A percentile compares a stretch with the other conserved stretches of the same genome.
Conservation (phyloP, 2,797 vertebrate genomes). For the Sylvia borin region DNA sequence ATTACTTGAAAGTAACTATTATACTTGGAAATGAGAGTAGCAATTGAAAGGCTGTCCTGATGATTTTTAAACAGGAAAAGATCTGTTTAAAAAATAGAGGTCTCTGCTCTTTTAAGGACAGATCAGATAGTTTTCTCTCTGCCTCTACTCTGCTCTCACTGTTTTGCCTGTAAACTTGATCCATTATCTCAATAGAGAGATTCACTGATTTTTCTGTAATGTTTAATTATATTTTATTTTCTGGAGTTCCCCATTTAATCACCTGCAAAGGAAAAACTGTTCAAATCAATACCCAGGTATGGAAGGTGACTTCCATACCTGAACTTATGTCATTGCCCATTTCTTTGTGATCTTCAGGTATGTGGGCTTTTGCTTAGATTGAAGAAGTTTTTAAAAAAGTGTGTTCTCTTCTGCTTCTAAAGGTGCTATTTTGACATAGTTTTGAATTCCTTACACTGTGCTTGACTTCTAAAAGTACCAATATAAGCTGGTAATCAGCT, state of each 20-base stretch:
- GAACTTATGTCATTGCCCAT: background rate
- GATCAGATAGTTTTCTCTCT: background rate
- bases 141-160: background rate
- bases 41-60: slow-evolving; percentile 48
- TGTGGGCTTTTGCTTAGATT: background rate
- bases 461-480: slow-evolving; percentile 1
- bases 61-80: background rate
- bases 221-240: background rate
- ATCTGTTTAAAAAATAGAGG: background rate
- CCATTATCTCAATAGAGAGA: background rate
- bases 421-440: slow-evolving; percentile 55
- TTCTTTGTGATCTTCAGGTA: background rate
- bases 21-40: slow-evolving; percentile 33
- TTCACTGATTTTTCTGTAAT: background rate
- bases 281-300: background rate
- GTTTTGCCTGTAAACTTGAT: background rate
- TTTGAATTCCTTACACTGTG: slow-evolving; percentile 45
- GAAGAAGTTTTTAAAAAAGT: background rate
- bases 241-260: background rate
- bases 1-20: slow-evolving; percentile 70
- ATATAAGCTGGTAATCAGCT: slow-evolving; percentile 19
- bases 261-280: background rate
- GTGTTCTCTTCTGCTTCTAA: slow-evolving; percentile 14
- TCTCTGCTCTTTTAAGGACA: background rate
- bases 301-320: background rate